phyloP scores from a whole-genome alignment of 2,113 vertebrate species.

The Rhea americana region DNA sequence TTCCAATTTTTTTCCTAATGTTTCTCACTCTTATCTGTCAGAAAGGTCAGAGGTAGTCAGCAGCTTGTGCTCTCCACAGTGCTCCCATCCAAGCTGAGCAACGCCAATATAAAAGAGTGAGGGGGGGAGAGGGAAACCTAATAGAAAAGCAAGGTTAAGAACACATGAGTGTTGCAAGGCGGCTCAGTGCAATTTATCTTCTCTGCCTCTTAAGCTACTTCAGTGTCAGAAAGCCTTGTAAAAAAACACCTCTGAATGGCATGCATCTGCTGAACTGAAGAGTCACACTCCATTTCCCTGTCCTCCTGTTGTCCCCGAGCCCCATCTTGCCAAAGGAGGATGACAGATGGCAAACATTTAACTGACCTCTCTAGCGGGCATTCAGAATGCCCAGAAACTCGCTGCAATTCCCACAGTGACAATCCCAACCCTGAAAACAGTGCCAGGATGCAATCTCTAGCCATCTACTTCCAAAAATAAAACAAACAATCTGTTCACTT shows the following conservation, averaged over 20 bases:
- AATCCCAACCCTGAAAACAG: background rate
- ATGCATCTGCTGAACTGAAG: background rate
- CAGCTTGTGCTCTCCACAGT: background rate
- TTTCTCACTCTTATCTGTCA: background rate
- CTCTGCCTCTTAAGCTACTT: background rate
- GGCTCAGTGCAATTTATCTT: background rate
- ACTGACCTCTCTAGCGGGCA: background rate
- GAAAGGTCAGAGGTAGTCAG: background rate
- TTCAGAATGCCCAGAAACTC: background rate
- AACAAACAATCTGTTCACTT: background rate
- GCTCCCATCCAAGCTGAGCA: background rate
- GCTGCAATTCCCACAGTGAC: background rate
- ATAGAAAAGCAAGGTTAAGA: background rate
- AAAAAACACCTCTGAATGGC: background rate
- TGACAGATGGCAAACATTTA: background rate
- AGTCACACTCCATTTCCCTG: background rate
- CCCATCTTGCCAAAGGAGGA: background rate
- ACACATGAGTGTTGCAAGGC: accelerated
- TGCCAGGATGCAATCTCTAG: background rate
- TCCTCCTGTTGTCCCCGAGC: accelerated
- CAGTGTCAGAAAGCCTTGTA: background rate
- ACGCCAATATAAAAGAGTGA: background rate
- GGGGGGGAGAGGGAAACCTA: background rate
- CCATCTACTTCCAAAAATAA: background rate
- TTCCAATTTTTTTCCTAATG: background rate